Evolutionary conservation across 2,888 invertebrate genomes (phyloP), one percentile per base, ranked within the genome.

Genomic region (Hylaea fasciaria): DNA sequence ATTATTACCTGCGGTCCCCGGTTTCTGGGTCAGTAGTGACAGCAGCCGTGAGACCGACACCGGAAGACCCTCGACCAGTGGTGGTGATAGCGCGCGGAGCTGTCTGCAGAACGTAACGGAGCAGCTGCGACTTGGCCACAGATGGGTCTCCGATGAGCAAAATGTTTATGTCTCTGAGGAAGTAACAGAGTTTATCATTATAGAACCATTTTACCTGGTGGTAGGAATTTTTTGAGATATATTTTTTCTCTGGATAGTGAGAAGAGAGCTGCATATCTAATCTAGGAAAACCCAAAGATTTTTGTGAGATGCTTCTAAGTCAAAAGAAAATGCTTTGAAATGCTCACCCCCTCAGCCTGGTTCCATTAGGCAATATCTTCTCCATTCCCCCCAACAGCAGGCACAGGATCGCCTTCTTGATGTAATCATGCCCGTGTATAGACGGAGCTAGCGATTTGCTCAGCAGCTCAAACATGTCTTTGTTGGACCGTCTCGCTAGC

Each of bases 11-110:
- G 51, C 96, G 91, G 68, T 96, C 96, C 0, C 97, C 98, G 1
- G 98, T 98, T 80, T 99, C 99, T 58, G 96, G 96, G 85, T 99
- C 99, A 0, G 97, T 96, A 8, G 99, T 99, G 4, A 99, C 99
- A 10, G 99, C 99, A 7, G 99, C 99, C 0, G 99, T 99, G 60
- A 99, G 93, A 91, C 99, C 99, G 2, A 99, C 99, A 55, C 99
- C 99, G 0, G 98, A 98, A 1, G 99, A 98, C 12, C 99, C 99
- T 62, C 99, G 94, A 9, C 99, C 99, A 0, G 99, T 99, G 4
- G 99, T 99, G 16, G 99, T 95, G 80, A 99, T 97, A 12, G 99
- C 99, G 17, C 99, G 93, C 0, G 99, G 99, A 0, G 99, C 99
- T 0, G 98, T 98, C 82, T 96, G 94, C 62, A 99, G 89, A 0